These are phyloP conservation scores for Polydesmus complanatus DNA, from an alignment of 2,888 invertebrate genomes.

Conservation along the genomic window DNA sequence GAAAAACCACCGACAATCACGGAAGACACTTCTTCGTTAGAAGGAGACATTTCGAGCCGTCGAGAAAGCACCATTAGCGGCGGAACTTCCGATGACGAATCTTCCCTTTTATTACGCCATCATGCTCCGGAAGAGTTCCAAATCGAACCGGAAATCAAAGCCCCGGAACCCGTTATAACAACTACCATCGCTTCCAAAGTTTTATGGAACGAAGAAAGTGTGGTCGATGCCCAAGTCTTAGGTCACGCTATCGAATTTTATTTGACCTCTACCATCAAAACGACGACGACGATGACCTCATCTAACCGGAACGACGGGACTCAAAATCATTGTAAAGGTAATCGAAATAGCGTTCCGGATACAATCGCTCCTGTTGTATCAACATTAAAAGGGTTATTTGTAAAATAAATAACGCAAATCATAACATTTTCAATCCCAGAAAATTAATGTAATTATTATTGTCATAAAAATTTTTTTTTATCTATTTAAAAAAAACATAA, in stretches of 20 bases:
- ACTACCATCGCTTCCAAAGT: slow-evolving; percentile 9
- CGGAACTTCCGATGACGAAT: background rate
- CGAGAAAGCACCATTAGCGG: background rate
- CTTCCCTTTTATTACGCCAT: background rate
- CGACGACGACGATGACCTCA: background rate
- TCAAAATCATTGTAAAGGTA: background rate
- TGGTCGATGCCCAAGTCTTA: slow-evolving; percentile 16
- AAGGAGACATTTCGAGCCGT: background rate
- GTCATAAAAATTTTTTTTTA: too few species aligned
- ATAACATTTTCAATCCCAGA: too few species aligned
- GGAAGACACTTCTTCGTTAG: background rate
- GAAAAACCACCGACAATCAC: background rate
- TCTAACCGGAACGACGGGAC: too few species aligned
- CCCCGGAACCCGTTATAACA: background rate
- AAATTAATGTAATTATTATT: too few species aligned
- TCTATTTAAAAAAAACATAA: too few species aligned
- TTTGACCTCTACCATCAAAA: slow-evolving; percentile 6
- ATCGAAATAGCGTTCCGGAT: background rate
- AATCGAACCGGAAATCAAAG: background rate
- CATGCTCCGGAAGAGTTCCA: background rate
- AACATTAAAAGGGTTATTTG: slow-evolving; percentile 10
- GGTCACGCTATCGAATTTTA: slow-evolving; percentile 18
- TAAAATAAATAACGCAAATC: background rate
- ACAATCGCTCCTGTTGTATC: slow-evolving; percentile 2
- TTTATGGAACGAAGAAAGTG: slow-evolving; percentile 16